Evolutionary conservation across 2,888 invertebrate species (phyloP).

Genomic region (Dynastes grantii): DNA sequence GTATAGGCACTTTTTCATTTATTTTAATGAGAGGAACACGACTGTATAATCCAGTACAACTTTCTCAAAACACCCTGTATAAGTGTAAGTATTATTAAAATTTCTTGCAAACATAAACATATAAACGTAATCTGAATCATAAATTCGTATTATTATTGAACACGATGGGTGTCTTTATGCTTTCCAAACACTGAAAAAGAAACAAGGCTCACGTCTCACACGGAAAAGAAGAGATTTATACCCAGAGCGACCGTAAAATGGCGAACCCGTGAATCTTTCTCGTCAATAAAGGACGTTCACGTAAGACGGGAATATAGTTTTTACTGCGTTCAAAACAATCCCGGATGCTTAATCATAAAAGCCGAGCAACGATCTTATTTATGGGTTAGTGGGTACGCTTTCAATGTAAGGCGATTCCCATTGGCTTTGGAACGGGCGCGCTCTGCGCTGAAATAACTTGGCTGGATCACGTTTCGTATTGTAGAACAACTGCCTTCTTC

Average conservation of each 20-base stretch:
- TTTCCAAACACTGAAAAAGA: neutral
- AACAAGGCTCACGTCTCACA: neutral
- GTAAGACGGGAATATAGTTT: slow-evolving; percentile 31
- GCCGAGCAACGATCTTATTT: slow-evolving; percentile 9
- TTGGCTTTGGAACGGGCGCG: neutral
- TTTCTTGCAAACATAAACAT: neutral
- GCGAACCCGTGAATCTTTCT: slow-evolving; percentile 31
- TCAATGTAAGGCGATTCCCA: slow-evolving; percentile 2
- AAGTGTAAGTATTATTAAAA: neutral
- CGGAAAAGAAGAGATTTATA: slow-evolving; percentile 32
- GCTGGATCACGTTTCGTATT: slow-evolving; percentile 2
- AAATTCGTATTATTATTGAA: neutral
- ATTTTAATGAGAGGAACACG: neutral
- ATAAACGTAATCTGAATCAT: neutral
- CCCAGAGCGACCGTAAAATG: slow-evolving; percentile 8
- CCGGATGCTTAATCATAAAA: slow-evolving; percentile 25
- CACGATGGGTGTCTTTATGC: neutral
- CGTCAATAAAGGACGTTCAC: slow-evolving; percentile 32
- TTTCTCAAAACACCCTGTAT: neutral
- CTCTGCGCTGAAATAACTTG: neutral
- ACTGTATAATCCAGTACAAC: neutral
- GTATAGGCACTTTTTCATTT: neutral
- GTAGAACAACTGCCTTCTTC: slow-evolving; percentile 8
- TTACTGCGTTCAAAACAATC: slow-evolving; percentile 28
- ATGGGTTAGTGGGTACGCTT: slow-evolving; percentile 12